phyloP scores from a whole-genome alignment of 1,140 invertebrate genomes.

The Caerostris extrusa region DNA sequence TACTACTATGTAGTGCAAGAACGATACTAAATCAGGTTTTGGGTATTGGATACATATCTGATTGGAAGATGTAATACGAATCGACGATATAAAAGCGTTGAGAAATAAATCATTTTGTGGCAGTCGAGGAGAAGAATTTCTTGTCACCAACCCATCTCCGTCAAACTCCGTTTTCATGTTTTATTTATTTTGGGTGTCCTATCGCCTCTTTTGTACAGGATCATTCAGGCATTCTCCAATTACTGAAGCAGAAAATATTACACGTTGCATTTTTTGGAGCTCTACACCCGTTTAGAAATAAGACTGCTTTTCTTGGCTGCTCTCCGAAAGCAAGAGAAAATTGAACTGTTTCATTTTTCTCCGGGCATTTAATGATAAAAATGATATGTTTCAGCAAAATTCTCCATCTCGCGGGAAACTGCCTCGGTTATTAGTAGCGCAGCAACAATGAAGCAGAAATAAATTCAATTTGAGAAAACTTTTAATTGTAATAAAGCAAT shows the following conservation, averaged over 20 bases:
- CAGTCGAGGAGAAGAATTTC: not conserved
- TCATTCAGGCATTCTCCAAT: not conserved
- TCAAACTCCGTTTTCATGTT: not conserved
- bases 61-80: too few relatives aligned
- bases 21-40: too few relatives aligned
- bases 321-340: not conserved
- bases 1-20: too few relatives aligned
- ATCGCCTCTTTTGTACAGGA: not conserved
- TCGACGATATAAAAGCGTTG: too few relatives aligned
- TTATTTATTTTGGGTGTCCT: not conserved
- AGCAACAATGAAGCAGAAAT: not conserved
- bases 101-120: not conserved
- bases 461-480: not conserved
- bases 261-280: not conserved
- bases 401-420: not conserved
- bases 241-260: not conserved
- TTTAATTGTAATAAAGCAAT: not conserved
- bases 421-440: not conserved
- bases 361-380: not conserved
- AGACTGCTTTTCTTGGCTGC: not conserved
- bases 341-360: not conserved
- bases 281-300: not conserved
- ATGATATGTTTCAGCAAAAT: not conserved
- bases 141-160: not conserved
- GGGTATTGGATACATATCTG: too few relatives aligned